A percentile compares a stretch with the other conserved stretches of the same genome.
These are phyloP conservation scores for Clunio marinus DNA, from an alignment of 2,888 invertebrate genomes.

Conservation along the genomic window DNA sequence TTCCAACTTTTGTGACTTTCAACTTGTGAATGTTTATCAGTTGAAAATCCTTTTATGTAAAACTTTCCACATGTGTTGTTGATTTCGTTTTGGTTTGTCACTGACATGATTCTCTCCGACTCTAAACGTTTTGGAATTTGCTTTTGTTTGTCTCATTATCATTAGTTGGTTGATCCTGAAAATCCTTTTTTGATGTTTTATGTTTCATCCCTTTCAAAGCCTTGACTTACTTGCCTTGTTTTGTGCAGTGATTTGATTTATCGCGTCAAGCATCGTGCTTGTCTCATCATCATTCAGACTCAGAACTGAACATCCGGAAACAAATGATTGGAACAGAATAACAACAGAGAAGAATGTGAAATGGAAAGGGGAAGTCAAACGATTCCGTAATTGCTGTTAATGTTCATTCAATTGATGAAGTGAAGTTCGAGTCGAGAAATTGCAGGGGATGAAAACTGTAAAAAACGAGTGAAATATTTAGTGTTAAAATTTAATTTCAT, in stretches of 20 bases:
- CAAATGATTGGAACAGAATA: slow-evolving; percentile 4
- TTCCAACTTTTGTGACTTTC: too few species aligned
- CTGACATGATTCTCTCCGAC: too few species aligned
- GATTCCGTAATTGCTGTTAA: slow-evolving; percentile 36
- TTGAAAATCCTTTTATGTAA: too few species aligned
- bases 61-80: too few species aligned
- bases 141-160: neutral
- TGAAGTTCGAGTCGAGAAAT: neutral
- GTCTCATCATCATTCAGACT: slow-evolving; percentile 1
- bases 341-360: too few species aligned
- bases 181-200: neutral
- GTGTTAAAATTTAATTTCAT: neutral
- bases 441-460: neutral
- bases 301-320: slow-evolving; percentile 1
- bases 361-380: slow-evolving; percentile 21
- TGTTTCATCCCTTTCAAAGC: neutral
- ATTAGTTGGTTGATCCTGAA: neutral
- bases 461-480: neutral
- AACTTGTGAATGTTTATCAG: too few species aligned
- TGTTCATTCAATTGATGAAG: slow-evolving; percentile 25
- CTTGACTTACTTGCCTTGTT: neutral
- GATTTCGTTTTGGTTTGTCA: too few species aligned
- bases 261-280: neutral
- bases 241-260: slow-evolving; percentile 21
- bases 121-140: too few species aligned